Conservation (phyloP, 2,797 vertebrate genomes). For the Synaphobranchus kaupii region DNA sequence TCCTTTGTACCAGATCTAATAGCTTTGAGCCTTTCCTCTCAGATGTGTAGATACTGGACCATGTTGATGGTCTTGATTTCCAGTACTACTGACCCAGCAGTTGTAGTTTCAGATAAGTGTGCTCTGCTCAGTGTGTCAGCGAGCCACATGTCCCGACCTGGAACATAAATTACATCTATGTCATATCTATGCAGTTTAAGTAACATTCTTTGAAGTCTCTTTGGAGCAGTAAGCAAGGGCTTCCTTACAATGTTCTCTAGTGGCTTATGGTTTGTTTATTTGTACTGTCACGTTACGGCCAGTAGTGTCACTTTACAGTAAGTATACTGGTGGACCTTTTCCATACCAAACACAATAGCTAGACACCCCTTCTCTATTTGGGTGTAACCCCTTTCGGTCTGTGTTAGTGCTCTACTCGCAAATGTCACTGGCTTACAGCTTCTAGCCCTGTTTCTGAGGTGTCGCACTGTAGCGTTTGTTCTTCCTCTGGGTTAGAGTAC, state of each 20-base stretch:
- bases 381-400: slow-evolving; percentile 26
- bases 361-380: slow-evolving; percentile 29
- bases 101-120: slow-evolving; percentile 23
- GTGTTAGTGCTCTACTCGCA: slow-evolving; percentile 26
- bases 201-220: slow-evolving; percentile 32
- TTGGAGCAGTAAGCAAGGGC: slow-evolving; percentile 16
- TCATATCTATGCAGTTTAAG: slow-evolving; percentile 37
- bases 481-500: slow-evolving; percentile 23
- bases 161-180: slow-evolving; percentile 22
- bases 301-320: not conserved
- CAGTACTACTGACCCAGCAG: not conserved
- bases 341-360: slow-evolving; percentile 29
- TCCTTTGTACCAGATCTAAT: slow-evolving; percentile 10
- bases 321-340: slow-evolving; percentile 27
- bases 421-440: slow-evolving; percentile 16
- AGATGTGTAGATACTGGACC: slow-evolving; percentile 28
- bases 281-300: not conserved
- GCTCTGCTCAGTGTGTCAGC: slow-evolving; percentile 37
- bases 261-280: slow-evolving; percentile 22
- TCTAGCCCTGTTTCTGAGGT: slow-evolving; percentile 31
- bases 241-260: slow-evolving; percentile 40
- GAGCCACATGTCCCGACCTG: not conserved
- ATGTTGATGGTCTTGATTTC: slow-evolving; percentile 38
- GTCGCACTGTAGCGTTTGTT: slow-evolving; percentile 37
- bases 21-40: slow-evolving; percentile 17